Base-by-base conservation (phyloP, 2,113 vertebrate genomes). In the Tauraco erythrolophus region DNA sequence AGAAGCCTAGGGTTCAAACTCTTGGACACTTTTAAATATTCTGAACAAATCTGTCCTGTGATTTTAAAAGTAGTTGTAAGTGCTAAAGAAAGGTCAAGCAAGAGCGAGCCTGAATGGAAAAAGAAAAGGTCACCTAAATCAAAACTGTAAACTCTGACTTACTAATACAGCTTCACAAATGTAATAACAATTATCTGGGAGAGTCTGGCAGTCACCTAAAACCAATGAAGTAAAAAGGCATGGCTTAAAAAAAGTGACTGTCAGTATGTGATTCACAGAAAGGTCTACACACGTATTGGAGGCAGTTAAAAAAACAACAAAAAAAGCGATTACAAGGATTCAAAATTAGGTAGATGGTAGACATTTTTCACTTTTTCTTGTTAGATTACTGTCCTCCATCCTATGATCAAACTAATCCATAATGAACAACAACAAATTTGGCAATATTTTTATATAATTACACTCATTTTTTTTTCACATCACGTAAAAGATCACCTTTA, bases 141-240 rank as follows among this genome's bases (percentile, higher is more conserved):
- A 89, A 87, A 96, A 74, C 41, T 91, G 56, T 68, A 54, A 83
- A 70, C 48, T 86, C 48, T 95, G 62, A 93, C 78, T 95, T 96
- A 95, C 35, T 92, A 93, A 69, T 68, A 90, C 51, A 60, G 70
- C 51, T 84, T 80, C 64, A 77, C 54, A 92, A 96, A 92, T 30
- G 25, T 28, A 95, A 0, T 83, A 76, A 39, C 14, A 91, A 48
- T 50, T 94, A 79, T 8, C 24, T 58, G 24, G 45, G 22, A 77
- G 74, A 90, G 58, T 53, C 25, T 69, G 51, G 45, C 56, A 95
- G 50, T 82, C 66, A 77, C 78, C 54, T 89, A 82, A 95, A 79
- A 41, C 53, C 45, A 93, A 62, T 50, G 53, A 87, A 80, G 19
- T 57, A 91, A 94, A 88, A 70, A 87, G 24, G 62, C 16, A 39